phyloP scores from a whole-genome alignment of 1,140 invertebrate species.

The Drosophila willistoni region DNA sequence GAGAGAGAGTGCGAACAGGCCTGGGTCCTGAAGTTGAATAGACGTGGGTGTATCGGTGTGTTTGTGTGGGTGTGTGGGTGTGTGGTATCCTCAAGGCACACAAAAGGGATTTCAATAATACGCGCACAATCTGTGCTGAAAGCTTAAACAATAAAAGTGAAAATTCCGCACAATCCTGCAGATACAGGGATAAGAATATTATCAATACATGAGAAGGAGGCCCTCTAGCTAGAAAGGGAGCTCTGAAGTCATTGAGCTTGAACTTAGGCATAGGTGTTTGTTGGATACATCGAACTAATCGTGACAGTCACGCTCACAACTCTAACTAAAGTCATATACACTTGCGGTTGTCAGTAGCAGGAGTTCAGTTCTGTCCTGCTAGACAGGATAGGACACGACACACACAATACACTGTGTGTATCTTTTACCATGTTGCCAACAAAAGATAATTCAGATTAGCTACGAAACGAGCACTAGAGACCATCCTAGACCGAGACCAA shows the following conservation, averaged over 20 bases:
- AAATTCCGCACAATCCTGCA: constrained; percentile 58
- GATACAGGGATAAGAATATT: constrained; percentile 59
- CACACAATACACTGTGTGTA: constrained; percentile 53
- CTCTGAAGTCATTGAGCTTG: not conserved
- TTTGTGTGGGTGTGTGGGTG: constrained; percentile 17
- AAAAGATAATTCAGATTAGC: constrained; percentile 70
- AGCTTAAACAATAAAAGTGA: constrained; percentile 80
- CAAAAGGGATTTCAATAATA: constrained; percentile 79
- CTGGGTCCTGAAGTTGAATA: not conserved
- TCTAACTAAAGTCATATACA: constrained; percentile 24
- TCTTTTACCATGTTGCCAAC: constrained; percentile 43
- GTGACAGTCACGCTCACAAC: constrained; percentile 9
- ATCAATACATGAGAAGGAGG: constrained; percentile 30
- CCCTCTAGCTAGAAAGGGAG: not conserved
- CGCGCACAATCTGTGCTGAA: constrained; percentile 74
- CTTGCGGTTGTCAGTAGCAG: constrained; percentile 44
- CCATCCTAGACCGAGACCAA: constrained; percentile 27
- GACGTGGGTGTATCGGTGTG: constrained; percentile 12
- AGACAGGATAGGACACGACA: not conserved
- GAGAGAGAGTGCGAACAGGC: not conserved
- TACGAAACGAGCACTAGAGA: constrained; percentile 41
- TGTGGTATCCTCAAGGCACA: constrained; percentile 48
- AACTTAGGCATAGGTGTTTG: not conserved
- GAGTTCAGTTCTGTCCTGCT: too few species aligned
- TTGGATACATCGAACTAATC: not conserved